A percentile compares a stretch with the other conserved stretches of the same genome.
phyloP scores from a whole-genome alignment of 2,113 vertebrate genomes.

The Gambusia affinis region DNA sequence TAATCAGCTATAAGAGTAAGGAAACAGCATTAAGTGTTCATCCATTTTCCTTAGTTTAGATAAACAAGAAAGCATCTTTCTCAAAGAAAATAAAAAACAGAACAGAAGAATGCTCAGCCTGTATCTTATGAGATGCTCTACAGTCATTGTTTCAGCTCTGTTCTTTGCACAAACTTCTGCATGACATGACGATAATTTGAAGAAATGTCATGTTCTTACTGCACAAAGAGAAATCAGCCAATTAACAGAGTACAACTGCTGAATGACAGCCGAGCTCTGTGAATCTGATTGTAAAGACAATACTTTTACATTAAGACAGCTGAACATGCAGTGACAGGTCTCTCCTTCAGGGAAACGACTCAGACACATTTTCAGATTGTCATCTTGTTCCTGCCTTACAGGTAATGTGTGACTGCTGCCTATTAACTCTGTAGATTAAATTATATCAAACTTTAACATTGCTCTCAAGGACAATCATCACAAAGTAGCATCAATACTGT shows the following conservation, averaged over 20 bases:
- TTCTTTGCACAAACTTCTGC: conserved; percentile 6
- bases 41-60: conserved; percentile 10
- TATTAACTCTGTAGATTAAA: no score
- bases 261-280: not conserved
- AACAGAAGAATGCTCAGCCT: conserved; percentile 11
- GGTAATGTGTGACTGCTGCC: no score
- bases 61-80: not conserved
- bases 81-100: not conserved
- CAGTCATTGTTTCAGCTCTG: conserved; percentile 1
- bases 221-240: conserved; percentile 6
- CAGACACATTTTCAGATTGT: not conserved
- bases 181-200: not conserved
- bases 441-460: no score
- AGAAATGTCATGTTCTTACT: not conserved
- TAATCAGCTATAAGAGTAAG: conserved; percentile 16
- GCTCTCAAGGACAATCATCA: no score
- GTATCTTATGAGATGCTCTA: conserved; percentile 9
- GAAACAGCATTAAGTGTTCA: conserved; percentile 3
- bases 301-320: no score
- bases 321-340: not conserved
- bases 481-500: no score
- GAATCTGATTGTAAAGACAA: not conserved
- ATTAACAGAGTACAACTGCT: conserved; percentile 6
- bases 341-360: not conserved
- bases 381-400: not conserved